A percentile compares a stretch with the other conserved stretches of the same genome.
phyloP scores from a whole-genome alignment of 53 echinoderm and acorn worm genomes.

The Temnopleurus reevesii region DNA sequence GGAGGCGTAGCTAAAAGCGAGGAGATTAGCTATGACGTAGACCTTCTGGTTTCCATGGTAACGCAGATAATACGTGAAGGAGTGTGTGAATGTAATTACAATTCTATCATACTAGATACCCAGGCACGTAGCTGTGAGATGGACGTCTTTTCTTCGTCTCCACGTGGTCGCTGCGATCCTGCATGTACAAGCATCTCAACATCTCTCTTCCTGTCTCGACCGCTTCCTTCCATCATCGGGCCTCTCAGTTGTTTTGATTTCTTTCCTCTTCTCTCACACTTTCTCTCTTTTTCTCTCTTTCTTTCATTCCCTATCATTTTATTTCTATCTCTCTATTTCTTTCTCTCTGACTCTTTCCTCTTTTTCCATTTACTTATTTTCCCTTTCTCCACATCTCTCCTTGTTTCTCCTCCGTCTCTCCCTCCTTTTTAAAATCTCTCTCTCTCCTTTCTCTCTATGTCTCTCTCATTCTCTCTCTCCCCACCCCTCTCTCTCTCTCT shows the following conservation, averaged over 20 bases:
- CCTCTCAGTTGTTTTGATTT: no score
- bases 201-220: background rate
- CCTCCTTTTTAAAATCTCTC: background rate
- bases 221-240: background rate
- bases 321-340: background rate
- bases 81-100: slow-evolving; percentile 51
- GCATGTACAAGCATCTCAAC: background rate
- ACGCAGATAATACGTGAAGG: slow-evolving; percentile 46
- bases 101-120: slow-evolving; percentile 52
- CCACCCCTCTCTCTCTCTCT: background rate
- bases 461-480: background rate
- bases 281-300: background rate
- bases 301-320: background rate
- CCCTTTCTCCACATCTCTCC: background rate
- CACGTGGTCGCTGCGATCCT: background rate
- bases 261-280: background rate
- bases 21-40: slow-evolving; percentile 59
- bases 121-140: slow-evolving; percentile 9
- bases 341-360: background rate
- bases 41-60: slow-evolving; percentile 4
- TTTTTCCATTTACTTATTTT: no score
- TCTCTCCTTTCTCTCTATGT: background rate
- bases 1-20: slow-evolving; percentile 29
- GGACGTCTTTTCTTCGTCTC: background rate
- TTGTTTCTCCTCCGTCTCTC: background rate